These are phyloP conservation scores for Drosophila kurseongensis DNA, from an alignment of 1,140 invertebrate genomes.

Conservation along the genomic window DNA sequence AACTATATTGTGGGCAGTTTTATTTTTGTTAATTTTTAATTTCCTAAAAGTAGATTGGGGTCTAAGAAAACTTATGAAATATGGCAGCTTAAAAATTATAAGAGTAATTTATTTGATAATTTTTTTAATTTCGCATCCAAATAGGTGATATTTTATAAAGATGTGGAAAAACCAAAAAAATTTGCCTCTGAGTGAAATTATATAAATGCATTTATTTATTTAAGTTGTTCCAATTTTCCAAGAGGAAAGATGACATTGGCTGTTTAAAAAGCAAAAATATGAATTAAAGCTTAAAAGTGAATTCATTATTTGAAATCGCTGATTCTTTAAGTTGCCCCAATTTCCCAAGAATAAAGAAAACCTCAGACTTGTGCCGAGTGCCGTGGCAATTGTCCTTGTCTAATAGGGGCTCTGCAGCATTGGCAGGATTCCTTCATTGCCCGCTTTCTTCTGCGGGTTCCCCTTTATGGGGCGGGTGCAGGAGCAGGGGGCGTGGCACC, in stretches of 20 bases:
- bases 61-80: no score
- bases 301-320: constrained; percentile 12
- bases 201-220: no score
- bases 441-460: constrained; percentile 34
- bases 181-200: neutral
- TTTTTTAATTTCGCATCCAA: no score
- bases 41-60: no score
- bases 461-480: constrained; percentile 37
- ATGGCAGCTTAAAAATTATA: no score
- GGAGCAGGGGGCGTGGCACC: constrained; percentile 26
- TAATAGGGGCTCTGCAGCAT: constrained; percentile 52
- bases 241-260: no score
- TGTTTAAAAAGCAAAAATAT: no score
- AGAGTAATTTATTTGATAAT: no score
- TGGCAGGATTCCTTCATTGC: constrained; percentile 42
- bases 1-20: no score
- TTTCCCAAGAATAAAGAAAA: constrained; percentile 25
- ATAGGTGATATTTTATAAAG: no score
- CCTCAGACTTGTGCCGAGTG: constrained; percentile 38
- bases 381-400: constrained; percentile 71
- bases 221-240: no score
- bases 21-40: no score
- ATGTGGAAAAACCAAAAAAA: neutral
- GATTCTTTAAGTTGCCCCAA: constrained; percentile 52
- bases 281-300: neutral